Base-by-base conservation (phyloP, 2,888 invertebrate genomes). In the Kuschelorhynchus macadamiae region DNA sequence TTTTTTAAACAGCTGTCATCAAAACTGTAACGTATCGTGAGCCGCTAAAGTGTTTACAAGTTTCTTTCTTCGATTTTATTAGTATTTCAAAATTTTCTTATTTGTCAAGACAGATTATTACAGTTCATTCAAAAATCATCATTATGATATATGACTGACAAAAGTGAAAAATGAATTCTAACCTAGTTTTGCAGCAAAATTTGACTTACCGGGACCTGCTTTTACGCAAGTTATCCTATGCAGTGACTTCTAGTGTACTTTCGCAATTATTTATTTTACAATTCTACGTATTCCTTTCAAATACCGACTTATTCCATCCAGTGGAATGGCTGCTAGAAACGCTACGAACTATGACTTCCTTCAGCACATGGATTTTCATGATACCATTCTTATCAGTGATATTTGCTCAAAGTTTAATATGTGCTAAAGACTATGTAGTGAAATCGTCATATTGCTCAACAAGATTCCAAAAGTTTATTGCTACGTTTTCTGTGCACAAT, bases 341-440 rank as follows among this genome's bases (percentile, higher is more conserved):
- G 0, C 81, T 91, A 70, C 76, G 85, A 12, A 85, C 89, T 11
- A 83, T 92, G 64, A 84, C 87, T 56, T 87, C 89, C 3, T 85
- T 88, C 77, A 87, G 88, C 78, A 91, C 91, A 81, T 88, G 89
- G 84, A 79, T 90, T 0, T 90, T 89, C 74, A 86, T 91, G 46
- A 81, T 90, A 20, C 87, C 92, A 0, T 86, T 93, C 14, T 85
- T 87, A 9, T 79, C 85, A 20, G 86, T 91, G 0, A 88, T 91
- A 8, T 88, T 91, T 67, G 85, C 90, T 4, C 92, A 92, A 83
- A 91, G 92, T n/a, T 85, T 91, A 39, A 85, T 91, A 32, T 89
- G 90, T 77, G 90, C 90, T 46, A 91, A 90, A 77, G 89, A 89
- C 72, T 91, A 91, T 74, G 85, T 92, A 18, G 84, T 86, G 16